Conservation (phyloP, 2,888 invertebrate species). For the Tetragnatha montana region DNA sequence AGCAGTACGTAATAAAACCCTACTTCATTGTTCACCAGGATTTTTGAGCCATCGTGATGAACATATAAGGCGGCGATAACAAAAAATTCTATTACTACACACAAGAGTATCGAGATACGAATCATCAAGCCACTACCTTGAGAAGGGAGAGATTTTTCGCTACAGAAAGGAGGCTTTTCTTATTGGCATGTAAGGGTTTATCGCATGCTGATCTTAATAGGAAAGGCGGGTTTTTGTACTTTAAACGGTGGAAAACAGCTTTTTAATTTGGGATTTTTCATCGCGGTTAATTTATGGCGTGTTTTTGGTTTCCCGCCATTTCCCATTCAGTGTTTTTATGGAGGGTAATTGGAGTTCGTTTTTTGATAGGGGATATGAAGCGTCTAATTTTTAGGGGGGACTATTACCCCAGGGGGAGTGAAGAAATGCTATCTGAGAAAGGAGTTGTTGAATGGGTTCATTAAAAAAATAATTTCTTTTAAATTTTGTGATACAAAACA, state of each 20-base stretch:
- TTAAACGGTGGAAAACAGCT: slow-evolving; percentile 45
- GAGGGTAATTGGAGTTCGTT: no score
- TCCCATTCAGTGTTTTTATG: no score
- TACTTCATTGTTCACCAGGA: slow-evolving; percentile 7
- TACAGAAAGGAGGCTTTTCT: slow-evolving; percentile 7
- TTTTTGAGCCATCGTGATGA: slow-evolving; percentile 26
- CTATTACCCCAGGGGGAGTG: no score
- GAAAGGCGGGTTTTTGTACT: slow-evolving; percentile 60
- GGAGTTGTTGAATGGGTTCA: no score
- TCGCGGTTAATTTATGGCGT: neutral
- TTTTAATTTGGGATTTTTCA: slow-evolving; percentile 50
- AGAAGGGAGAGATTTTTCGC: slow-evolving; percentile 40
- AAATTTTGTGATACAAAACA: no score
- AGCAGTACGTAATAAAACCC: neutral
- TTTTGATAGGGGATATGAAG: no score
- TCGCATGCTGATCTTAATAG: slow-evolving; percentile 64
- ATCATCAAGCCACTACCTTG: slow-evolving; percentile 50
- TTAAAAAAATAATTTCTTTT: no score
- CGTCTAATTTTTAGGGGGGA: no score
- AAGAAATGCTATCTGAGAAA: no score
- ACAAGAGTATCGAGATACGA: slow-evolving; percentile 22
- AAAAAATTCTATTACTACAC: slow-evolving; percentile 36
- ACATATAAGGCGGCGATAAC: slow-evolving; percentile 12
- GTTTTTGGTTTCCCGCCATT: no score
- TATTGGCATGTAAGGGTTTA: slow-evolving; percentile 42